phyloP scores from a whole-genome alignment of 2,888 invertebrate species.

The Drosophila greeni region DNA sequence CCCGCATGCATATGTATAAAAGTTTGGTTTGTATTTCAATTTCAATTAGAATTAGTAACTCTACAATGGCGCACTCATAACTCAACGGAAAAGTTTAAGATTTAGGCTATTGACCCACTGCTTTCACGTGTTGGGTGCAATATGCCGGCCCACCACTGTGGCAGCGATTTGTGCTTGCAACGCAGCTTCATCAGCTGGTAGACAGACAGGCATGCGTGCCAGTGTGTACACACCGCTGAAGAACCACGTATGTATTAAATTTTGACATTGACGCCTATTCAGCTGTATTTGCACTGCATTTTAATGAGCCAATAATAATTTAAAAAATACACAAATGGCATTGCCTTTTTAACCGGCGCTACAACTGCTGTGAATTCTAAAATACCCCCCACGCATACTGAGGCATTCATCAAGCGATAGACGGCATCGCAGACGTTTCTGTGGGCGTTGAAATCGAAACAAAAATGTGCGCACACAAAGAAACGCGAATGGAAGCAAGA shows the following conservation, averaged over 20 bases:
- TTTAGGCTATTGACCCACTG: slow-evolving; percentile 18
- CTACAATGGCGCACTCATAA: neutral
- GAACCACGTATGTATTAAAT: neutral
- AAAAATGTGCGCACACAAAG: slow-evolving; percentile 36
- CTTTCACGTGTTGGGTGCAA: neutral
- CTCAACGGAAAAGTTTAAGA: neutral
- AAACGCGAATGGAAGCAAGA: slow-evolving; percentile 39
- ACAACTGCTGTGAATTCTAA: slow-evolving; percentile 24
- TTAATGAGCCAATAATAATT: slow-evolving; percentile 42
- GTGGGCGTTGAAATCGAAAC: slow-evolving; percentile 48
- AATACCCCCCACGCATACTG: slow-evolving; percentile 5
- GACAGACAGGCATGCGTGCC: slow-evolving; percentile 7
- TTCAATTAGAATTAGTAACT: slow-evolving; percentile 25
- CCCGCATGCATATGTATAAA: slow-evolving; percentile 11
- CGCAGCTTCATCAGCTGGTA: slow-evolving; percentile 15
- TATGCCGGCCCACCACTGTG: slow-evolving; percentile 33
- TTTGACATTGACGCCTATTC: slow-evolving; percentile 17
- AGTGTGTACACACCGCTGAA: slow-evolving; percentile 34
- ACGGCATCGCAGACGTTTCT: slow-evolving; percentile 60
- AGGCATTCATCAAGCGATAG: slow-evolving; percentile 40
- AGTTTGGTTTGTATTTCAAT: slow-evolving; percentile 14
- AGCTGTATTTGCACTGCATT: slow-evolving; percentile 40
- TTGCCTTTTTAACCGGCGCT: slow-evolving; percentile 40
- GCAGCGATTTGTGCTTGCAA: slow-evolving; percentile 17
- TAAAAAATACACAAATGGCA: slow-evolving; percentile 45